Conservation (phyloP, 2,888 invertebrate species). For the Luperina nickerlii region DNA sequence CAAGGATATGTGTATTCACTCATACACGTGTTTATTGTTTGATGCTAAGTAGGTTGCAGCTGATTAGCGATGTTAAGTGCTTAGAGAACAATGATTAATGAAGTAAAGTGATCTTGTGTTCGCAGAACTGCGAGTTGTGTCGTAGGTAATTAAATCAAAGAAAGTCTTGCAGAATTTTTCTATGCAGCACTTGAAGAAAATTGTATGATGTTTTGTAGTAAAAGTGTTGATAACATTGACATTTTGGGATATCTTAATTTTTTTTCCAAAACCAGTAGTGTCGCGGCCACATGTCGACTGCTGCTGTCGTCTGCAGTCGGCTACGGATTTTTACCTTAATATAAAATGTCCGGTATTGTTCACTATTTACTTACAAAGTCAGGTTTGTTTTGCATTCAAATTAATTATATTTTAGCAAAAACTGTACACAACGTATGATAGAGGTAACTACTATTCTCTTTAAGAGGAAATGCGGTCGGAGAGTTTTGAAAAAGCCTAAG, state of each 20-base stretch:
- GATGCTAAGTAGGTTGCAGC: constrained; percentile 42
- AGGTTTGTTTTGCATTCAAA: not conserved
- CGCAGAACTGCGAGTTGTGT: not conserved
- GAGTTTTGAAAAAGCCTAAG: too few species aligned
- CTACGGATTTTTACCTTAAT: too few species aligned
- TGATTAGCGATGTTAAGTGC: constrained; percentile 52
- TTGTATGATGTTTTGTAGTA: not conserved
- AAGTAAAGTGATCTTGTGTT: constrained; percentile 24
- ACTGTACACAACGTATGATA: too few species aligned
- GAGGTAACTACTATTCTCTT: not conserved
- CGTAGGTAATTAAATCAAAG: not conserved
- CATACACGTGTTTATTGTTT: constrained; percentile 42
- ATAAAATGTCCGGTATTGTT: too few species aligned
- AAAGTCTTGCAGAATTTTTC: not conserved
- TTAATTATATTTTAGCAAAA: not conserved
- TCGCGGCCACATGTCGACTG: too few species aligned
- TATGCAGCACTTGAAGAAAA: not conserved
- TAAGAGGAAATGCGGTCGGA: too few species aligned
- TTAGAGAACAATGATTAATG: constrained; percentile 44
- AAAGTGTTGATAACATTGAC: not conserved
- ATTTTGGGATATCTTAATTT: not conserved
- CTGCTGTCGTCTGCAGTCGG: too few species aligned
- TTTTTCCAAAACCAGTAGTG: too few species aligned
- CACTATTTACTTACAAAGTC: not conserved
- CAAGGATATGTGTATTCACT: constrained; percentile 28